Evolutionary conservation across 2,113 vertebrate species (phyloP), one percentile per base, ranked within the genome.

Genomic region (Gavia stellata): DNA sequence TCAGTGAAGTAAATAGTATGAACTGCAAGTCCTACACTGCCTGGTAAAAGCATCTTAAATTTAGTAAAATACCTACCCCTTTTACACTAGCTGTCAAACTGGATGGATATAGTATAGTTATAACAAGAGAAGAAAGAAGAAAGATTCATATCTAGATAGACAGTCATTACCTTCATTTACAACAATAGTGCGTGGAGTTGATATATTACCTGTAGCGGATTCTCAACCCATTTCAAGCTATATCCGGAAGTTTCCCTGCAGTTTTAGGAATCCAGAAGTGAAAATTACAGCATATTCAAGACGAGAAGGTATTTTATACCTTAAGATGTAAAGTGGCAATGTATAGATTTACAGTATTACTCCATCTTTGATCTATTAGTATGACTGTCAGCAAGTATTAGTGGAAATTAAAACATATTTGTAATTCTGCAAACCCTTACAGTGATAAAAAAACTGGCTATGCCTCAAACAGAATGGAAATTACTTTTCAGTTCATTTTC

Each of bases 21-120:
- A 87, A 91, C 61, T 66, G 20, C 66, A 94, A 74, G 47, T 81
- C 63, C 44, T 77, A 78, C 25, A 38, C 61, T 81, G 71, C 50
- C 67, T 52, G 33, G 56, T 86, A 86, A 94, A 93, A 84, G 68
- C 73, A 93, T 71, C 85, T 92, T 66, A 81, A 96, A 81, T 93
- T 59, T 89, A 88, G 89, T 79, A 92, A 86, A 80, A 70, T 96
- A 83, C 25, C 65, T 92, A 92, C 65, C 91, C 34, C 24, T 96
- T 89, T 90, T 81, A 78, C 67, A 81, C 68, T 59, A 93, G 77
- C 65, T 95, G 87, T 89, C 91, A 92, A 86, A 85, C 66, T 53
- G 52, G 34, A 91, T 47, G 62, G 50, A 79, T 81, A 56, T 26
- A 88, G 58, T 68, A 74, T 11, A 78, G 66, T 44, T 74, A 79